Base-by-base conservation (phyloP, 2,797 vertebrate species). In the Malacoraja senta region DNA sequence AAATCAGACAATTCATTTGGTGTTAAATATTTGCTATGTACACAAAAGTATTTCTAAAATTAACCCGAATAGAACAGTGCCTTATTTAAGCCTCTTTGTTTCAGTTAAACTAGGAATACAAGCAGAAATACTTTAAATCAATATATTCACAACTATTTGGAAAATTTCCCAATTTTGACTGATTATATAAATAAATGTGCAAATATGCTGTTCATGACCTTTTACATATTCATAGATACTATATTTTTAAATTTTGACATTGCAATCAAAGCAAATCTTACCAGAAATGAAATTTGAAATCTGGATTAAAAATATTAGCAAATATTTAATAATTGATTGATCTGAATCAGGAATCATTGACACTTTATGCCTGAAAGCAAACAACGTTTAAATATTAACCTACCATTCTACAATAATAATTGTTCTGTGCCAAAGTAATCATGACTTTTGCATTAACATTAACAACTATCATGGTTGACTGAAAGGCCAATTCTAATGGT, bases 141-240 rank as follows among this genome's bases (percentile, higher is more conserved):
- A 86, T 29, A 86, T 32, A 35, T 68, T 88, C 90, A 76, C 38
- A 74, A 92, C 24, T 6, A 76, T 76, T 92, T 92, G 12, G 44
- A 92, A 72, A 44, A 72, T 92, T 92, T 15, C 53, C 38, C 44
- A 26, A 44, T 24, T 92, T 88, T 88, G n/a, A 61, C 53, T 29
- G 53, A 88, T 84, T 84, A 63, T 88, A 88, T 21, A 65, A 32
- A 68, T 68, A 88, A 88, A 84, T 68, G 84, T 88, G 84, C 84
- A 88, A 88, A 88, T 7, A 88, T 68, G 61, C 63, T 68, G 65
- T 88, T 65, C 65, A 21, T 32, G 63, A 32, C 65, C 63, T 24
- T 35, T 24, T 35, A 7, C 13, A 88, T 88, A 88, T 88, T 92
- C 71, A 74, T 65, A 35, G 3, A 38, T 35, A 38, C 35, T 71